Evolutionary conservation across 2,797 vertebrate species (phyloP), one percentile per base, ranked within the genome.

Genomic region (Betta splendens): DNA sequence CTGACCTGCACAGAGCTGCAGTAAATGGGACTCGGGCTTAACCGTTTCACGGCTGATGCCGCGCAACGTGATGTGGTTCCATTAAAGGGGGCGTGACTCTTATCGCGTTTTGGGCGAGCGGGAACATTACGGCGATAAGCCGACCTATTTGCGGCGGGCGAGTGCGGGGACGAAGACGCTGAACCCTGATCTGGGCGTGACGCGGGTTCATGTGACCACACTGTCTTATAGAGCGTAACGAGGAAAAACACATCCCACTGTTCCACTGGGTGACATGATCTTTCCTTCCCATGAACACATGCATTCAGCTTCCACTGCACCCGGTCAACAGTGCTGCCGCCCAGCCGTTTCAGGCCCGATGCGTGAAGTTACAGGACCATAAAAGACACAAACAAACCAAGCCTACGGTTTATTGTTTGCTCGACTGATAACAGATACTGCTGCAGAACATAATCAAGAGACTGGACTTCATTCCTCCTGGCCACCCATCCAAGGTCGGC

Each of bases 151-250:
- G 25, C 22, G 2, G 1, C 23, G 43, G 57, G 17, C 49, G 43
- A 15, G 35, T 3, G 21, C 1, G 3, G 25, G n/a, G 28, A 39
- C 21, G 2, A 28, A 46, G 25, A 12, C 3, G 33, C 20, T 62
- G 67, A 57, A 53, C 68, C 60, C 16, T 79, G 49, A 77, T 62
- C 67, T 31, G 18, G 12, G 25, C 16, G 39, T 3, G 18, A 32
- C 58, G 12, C 9, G 0, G 26, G 26, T 16, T 36, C 42, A 45
- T 13, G 10, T n/a, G 39, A 35, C 7, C 13, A 2, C 5, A 15
- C n/a, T n/a, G n/a, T n/a, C n/a, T n/a, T n/a, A n/a, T n/a, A n/a
- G n/a, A 32, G 2, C 9, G 5, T 36, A 21, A 20, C 42, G 6
- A 26, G 2, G 17, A 23, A 9, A 17, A 8, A 9, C 0, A 9